phyloP scores from a whole-genome alignment of 2,888 invertebrate genomes.

The Acronicta aceris region DNA sequence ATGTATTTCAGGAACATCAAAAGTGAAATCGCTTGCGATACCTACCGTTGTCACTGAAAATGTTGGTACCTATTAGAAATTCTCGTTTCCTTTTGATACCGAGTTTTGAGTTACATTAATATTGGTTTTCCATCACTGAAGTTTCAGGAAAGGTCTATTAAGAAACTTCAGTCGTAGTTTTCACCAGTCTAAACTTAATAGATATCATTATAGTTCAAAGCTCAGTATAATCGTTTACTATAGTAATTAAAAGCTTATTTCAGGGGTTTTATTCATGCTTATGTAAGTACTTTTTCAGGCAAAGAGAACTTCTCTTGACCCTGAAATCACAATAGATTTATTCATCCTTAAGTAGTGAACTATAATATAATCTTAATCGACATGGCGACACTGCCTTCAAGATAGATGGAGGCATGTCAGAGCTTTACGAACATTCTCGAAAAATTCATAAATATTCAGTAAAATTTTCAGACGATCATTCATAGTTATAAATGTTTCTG shows the following conservation, averaged over 20 bases:
- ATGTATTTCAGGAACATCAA: neutral
- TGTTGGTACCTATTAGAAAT: neutral
- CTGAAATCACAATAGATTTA: too few species aligned
- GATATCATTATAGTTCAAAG: neutral
- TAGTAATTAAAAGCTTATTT: neutral
- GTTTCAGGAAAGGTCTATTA: neutral
- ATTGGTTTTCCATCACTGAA: neutral
- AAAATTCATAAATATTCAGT: neutral
- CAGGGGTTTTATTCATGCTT: too few species aligned
- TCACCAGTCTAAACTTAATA: neutral
- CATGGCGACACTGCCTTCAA: neutral
- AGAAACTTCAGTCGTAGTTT: neutral
- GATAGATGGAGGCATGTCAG: neutral
- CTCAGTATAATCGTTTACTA: neutral
- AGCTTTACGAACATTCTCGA: neutral
- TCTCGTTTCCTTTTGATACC: neutral
- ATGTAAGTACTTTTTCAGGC: too few species aligned
- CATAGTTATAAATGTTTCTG: slow-evolving; percentile 8
- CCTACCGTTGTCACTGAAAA: neutral
- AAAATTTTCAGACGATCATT: slow-evolving; percentile 16
- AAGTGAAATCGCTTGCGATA: neutral
- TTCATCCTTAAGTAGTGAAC: neutral
- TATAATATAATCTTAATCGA: neutral
- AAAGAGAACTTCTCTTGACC: too few species aligned
- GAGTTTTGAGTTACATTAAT: neutral